Evolutionary conservation across 2,888 invertebrate species (phyloP), one percentile per base, ranked within the genome.

Genomic region (Leptinotarsa tumamoca): DNA sequence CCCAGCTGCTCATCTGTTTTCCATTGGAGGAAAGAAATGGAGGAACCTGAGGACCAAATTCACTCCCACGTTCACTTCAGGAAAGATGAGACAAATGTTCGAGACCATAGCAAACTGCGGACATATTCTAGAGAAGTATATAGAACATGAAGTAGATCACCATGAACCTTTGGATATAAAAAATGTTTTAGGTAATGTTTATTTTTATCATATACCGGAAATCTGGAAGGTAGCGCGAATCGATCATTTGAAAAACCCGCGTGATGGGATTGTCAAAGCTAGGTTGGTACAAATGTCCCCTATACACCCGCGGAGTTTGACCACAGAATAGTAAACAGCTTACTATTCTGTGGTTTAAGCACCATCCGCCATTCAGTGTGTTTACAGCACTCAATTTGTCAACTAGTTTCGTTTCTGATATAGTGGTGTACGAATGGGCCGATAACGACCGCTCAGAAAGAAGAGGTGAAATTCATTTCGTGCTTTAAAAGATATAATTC

Each of bases 21-120:
- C 78, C 4, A 51, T 82, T 23, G 80, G 80, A 1, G 82, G 80
- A 15, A 58, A 63, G 18, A 80, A 77, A 73, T 82, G 82, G 82
- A 78, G 69, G 18, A 77, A 80, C 50, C 58, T 82, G 13, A 61
- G 80, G 33, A 75, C 71, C 5, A 80, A 81, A 68, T 86, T 94
- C 81, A 90, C 93, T 0, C 92, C 93, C 0, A 90, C 91, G 0
- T 94, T 93, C 81, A 90, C 93, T 0, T 90, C 92, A 0, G 92
- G 91, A 5, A 93, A 93, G 85, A 87, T 94, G 75, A 93, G 91
- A 84, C 88, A 86, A 0, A 92, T 93, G 91, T 92, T 91, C 80
- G 88, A 88, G 0, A 89, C 91, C 1, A 89, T 93, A 17, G 89
- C 91, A 51, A 88, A 90, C 50, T 90, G 92, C 68, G 90, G 78